These are phyloP conservation scores for Zapus hudsonius DNA, from an alignment of 2,113 vertebrate genomes.

Conservation along the genomic window DNA sequence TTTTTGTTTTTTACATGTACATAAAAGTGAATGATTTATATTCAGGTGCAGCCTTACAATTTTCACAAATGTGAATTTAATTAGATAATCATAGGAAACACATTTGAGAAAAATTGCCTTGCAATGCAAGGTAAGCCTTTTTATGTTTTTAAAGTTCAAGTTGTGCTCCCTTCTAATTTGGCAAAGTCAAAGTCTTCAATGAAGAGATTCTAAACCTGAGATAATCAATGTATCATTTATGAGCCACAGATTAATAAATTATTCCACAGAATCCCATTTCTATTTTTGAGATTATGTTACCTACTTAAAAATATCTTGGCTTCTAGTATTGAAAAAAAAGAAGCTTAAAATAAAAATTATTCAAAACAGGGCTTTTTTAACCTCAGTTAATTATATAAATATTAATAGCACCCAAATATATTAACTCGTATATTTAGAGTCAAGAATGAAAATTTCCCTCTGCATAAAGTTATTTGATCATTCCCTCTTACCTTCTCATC, in stretches of 20 bases:
- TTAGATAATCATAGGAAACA: conserved; percentile 57
- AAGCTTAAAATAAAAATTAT: conserved; percentile 55
- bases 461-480: conserved; percentile 14
- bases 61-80: conserved; percentile 58
- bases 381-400: conserved; percentile 14
- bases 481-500: neutral
- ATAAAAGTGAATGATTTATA: conserved; percentile 25
- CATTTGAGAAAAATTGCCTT: conserved; percentile 60
- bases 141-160: conserved; percentile 42
- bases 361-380: conserved; percentile 34
- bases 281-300: conserved; percentile 62
- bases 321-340: neutral
- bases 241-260: conserved; percentile 69
- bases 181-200: conserved; percentile 53
- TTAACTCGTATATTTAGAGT: neutral
- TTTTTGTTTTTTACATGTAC: neutral
- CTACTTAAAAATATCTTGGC: conserved; percentile 38
- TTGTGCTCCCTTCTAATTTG: conserved; percentile 66
- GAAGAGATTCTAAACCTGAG: conserved; percentile 67
- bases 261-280: conserved; percentile 42
- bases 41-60: neutral
- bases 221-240: conserved; percentile 70
- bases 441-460: conserved; percentile 1
- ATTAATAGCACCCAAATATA: conserved; percentile 3
- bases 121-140: conserved; percentile 71